These are phyloP conservation scores for Acanthiza pusilla DNA, from an alignment of 2,797 vertebrate species.

Conservation along the genomic window DNA sequence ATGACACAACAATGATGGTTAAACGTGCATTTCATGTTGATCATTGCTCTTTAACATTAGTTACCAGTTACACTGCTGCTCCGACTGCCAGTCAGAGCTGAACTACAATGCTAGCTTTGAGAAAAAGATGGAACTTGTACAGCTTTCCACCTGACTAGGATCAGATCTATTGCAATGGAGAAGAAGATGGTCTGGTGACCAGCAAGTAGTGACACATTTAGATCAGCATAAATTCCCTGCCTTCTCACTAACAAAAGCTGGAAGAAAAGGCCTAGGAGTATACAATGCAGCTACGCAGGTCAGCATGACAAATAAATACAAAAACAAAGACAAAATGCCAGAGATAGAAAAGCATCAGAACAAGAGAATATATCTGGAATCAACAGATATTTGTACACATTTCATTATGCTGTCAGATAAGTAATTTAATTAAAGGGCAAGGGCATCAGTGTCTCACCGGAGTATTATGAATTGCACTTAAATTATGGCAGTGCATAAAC, in stretches of 20 bases:
- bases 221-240: background rate
- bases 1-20: background rate
- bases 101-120: background rate
- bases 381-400: background rate
- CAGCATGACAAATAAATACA: background rate
- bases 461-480: constrained; percentile 26
- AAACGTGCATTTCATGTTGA: background rate
- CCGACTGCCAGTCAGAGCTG: background rate
- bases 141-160: background rate
- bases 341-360: background rate
- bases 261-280: background rate
- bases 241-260: background rate
- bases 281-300: background rate
- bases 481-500: constrained; percentile 39
- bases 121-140: background rate
- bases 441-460: background rate
- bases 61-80: background rate
- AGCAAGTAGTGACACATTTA: background rate
- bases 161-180: rapidly evolving
- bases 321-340: background rate
- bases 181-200: background rate
- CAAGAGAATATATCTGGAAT: background rate
- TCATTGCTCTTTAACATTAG: background rate
- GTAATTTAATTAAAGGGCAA: constrained; percentile 39
- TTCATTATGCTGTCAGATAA: background rate